These are phyloP conservation scores for Cyclina sinensis DNA, from an alignment of 1,140 invertebrate species.

Conservation along the genomic window DNA sequence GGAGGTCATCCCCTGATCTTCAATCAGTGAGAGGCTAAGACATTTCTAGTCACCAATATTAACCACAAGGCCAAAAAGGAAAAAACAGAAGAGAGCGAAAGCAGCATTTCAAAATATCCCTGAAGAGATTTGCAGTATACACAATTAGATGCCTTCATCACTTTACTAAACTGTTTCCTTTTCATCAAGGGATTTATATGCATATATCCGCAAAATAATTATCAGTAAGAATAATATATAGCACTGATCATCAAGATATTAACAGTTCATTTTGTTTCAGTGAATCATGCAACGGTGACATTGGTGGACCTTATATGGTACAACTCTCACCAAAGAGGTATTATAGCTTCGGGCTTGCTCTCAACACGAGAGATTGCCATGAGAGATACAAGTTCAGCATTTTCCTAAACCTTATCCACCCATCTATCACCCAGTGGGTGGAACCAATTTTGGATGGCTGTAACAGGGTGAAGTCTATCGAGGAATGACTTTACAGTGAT, in stretches of 20 bases:
- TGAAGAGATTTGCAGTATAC: no score
- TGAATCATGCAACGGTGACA: slow-evolving; percentile 17
- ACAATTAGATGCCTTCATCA: no score
- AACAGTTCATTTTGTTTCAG: not conserved
- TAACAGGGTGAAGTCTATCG: not conserved
- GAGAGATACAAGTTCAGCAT: not conserved
- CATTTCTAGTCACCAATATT: no score
- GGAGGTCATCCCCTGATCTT: no score
- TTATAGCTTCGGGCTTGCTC: not conserved
- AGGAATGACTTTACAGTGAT: not conserved
- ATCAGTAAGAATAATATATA: no score
- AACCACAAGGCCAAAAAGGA: no score
- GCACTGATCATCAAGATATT: not conserved
- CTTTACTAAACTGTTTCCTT: no score
- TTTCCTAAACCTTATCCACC: slow-evolving; percentile 16
- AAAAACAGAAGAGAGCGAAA: no score
- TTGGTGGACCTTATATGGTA: slow-evolving; percentile 45
- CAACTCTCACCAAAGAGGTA: not conserved
- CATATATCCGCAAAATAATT: no score
- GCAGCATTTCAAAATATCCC: no score
- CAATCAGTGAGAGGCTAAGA: no score
- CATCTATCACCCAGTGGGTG: not conserved
- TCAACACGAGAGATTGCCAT: not conserved
- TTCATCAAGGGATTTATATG: no score
- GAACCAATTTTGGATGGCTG: not conserved